phyloP scores from a whole-genome alignment of 2,113 vertebrate genomes.

The Sorex araneus region DNA sequence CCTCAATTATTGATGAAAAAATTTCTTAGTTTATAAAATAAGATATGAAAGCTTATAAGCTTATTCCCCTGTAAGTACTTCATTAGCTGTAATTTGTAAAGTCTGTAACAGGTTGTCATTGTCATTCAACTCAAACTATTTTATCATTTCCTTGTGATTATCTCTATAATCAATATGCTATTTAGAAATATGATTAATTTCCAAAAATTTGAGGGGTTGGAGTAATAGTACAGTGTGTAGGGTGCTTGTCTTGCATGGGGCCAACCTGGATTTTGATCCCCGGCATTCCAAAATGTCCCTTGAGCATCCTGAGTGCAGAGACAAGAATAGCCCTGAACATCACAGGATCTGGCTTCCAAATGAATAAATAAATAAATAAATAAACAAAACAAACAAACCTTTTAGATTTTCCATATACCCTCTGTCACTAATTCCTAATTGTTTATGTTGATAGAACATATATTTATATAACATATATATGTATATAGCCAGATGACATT shows the following conservation, averaged over 20 bases:
- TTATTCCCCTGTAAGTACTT: constrained; percentile 30
- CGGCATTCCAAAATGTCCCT: too few relatives aligned
- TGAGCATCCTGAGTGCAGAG: too few relatives aligned
- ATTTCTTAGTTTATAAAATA: constrained; percentile 58
- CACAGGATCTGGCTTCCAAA: too few relatives aligned
- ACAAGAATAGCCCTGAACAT: too few relatives aligned
- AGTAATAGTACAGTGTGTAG: too few relatives aligned
- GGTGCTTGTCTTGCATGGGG: too few relatives aligned
- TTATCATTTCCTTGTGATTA: constrained; percentile 24
- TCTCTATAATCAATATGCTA: not conserved
- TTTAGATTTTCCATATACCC: not conserved
- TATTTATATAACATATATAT: too few relatives aligned
- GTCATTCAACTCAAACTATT: constrained; percentile 31
- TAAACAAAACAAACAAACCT: not conserved
- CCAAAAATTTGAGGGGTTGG: not conserved
- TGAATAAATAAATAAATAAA: too few relatives aligned
- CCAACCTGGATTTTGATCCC: too few relatives aligned
- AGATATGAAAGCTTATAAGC: constrained; percentile 20
- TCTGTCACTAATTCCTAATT: constrained; percentile 37
- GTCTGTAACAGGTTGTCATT: constrained; percentile 55
- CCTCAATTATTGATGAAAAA: constrained; percentile 46
- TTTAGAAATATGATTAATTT: constrained; percentile 38
- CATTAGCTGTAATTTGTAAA: constrained; percentile 32
- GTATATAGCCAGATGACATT: too few relatives aligned
- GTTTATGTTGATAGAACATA: constrained; percentile 45